Base-by-base conservation (phyloP, 2,797 vertebrate genomes). In the Myripristis jacobus region DNA sequence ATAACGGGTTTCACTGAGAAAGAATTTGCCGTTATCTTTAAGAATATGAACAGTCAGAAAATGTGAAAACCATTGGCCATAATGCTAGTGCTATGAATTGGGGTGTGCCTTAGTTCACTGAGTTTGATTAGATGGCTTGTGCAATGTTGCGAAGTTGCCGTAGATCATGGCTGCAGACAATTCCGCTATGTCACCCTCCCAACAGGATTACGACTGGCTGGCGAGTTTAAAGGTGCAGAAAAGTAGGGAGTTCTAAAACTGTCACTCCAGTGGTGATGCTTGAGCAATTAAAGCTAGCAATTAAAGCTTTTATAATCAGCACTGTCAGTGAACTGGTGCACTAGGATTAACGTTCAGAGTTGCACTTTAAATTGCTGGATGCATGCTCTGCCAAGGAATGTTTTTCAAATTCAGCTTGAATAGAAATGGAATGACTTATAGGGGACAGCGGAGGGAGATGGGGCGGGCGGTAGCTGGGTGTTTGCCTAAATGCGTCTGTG, bases 251-350 rank as follows among this genome's bases (percentile, higher is more conserved):
- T 87, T 90, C 66, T 88, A 88, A 88, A 91, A 75, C 66, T 85
- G 88, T 88, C 90, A 87, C 73, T 90, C 78, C 55, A 48, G 66
- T 38, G 70, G 85, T 31, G 76, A 87, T 83, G 83, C 77, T 82
- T 54, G 81, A 75, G 78, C 88, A 91, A 92, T 91, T 91, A 91
- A 92, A 86, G 72, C 75, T 25, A 50, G 82, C 87, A 92, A 91
- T 90, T 92, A 92, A 91, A 90, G 84, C 87, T 90, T 92, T 90
- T 90, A 90, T 88, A 91, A 92, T 92, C 89, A 91, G 83, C 86
- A 80, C 83, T 69, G 81, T 90, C 89, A 82, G 74, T 88, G 88
- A 90, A 91, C 85, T 82, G 81, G 71, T 78, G 81, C 71, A 57
- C 73, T 6, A 82, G 86, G 88, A 93, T 91, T 92, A 91, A 88